Evolutionary conservation across 1,140 invertebrate genomes (phyloP).

Genomic region (Mya arenaria): DNA sequence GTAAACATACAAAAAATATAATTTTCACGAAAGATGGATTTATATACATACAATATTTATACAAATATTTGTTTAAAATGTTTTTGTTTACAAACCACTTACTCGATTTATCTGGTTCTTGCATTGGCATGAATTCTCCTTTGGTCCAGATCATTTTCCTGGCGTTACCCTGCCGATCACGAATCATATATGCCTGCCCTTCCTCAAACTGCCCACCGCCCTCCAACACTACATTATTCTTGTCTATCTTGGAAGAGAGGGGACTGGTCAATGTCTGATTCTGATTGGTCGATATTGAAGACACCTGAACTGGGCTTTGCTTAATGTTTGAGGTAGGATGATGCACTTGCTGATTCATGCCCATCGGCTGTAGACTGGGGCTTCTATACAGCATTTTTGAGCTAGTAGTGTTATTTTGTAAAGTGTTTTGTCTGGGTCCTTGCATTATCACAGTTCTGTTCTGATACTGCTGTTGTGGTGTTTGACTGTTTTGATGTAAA

Average conservation of each 20-base stretch:
- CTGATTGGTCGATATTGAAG: slow-evolving; percentile 17
- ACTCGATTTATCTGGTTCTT: too few relatives aligned
- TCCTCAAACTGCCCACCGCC: slow-evolving; percentile 49
- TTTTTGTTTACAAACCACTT: too few relatives aligned
- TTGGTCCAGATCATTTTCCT: slow-evolving; percentile 41
- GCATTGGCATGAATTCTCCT: too few relatives aligned
- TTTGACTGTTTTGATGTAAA: background rate
- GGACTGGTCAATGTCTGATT: slow-evolving; percentile 10
- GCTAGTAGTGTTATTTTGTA: slow-evolving; percentile 2
- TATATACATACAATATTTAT: too few relatives aligned
- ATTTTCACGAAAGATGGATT: too few relatives aligned
- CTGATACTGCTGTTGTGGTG: background rate
- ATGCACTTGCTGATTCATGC: slow-evolving; percentile 2
- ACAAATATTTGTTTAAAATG: too few relatives aligned
- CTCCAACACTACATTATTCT: slow-evolving; percentile 44
- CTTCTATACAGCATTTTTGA: background rate
- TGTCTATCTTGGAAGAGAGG: slow-evolving; percentile 10
- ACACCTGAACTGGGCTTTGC: slow-evolving; percentile 15
- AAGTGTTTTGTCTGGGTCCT: background rate
- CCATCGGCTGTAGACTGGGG: background rate
- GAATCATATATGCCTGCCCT: slow-evolving; percentile 40
- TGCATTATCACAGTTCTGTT: slow-evolving; percentile 2
- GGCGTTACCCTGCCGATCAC: slow-evolving; percentile 28
- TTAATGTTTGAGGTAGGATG: slow-evolving; percentile 37
- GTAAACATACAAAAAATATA: background rate